phyloP scores from a whole-genome alignment of 2,888 invertebrate species.

The Drosophila ustulata region DNA sequence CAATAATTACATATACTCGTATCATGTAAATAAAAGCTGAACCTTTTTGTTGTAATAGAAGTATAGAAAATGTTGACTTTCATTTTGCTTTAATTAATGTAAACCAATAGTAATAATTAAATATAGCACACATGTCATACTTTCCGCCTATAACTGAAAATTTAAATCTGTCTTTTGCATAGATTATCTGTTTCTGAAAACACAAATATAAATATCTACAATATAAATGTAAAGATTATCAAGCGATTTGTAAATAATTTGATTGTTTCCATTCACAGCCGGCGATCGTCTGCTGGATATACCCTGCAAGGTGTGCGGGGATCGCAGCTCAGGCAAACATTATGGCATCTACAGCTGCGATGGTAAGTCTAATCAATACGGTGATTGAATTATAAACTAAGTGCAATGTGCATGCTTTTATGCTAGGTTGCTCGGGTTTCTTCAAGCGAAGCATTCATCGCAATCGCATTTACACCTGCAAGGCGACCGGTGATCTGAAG shows the following conservation, averaged over 20 bases:
- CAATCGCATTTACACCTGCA: constrained; percentile 98
- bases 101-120: no score
- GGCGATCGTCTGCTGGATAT: constrained; percentile 99
- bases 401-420: not conserved
- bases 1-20: not conserved
- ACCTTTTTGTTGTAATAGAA: no score
- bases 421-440: constrained; percentile 95
- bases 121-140: no score
- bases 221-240: not conserved
- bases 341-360: constrained; percentile 99
- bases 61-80: no score
- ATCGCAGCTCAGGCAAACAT: constrained; percentile 99
- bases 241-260: not conserved
- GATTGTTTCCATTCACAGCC: constrained; percentile 80
- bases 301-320: constrained; percentile 99
- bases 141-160: no score
- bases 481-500: constrained; percentile 96
- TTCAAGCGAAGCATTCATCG: constrained; percentile 98
- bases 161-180: no score
- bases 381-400: not conserved
- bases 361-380: constrained; percentile 88
- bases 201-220: not conserved
- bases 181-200: no score
- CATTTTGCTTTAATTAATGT: no score
- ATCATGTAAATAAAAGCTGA: not conserved